phyloP scores from a whole-genome alignment of 37 sponge, comb jelly and placozoan genomes.

The Bolinopsis microptera region DNA sequence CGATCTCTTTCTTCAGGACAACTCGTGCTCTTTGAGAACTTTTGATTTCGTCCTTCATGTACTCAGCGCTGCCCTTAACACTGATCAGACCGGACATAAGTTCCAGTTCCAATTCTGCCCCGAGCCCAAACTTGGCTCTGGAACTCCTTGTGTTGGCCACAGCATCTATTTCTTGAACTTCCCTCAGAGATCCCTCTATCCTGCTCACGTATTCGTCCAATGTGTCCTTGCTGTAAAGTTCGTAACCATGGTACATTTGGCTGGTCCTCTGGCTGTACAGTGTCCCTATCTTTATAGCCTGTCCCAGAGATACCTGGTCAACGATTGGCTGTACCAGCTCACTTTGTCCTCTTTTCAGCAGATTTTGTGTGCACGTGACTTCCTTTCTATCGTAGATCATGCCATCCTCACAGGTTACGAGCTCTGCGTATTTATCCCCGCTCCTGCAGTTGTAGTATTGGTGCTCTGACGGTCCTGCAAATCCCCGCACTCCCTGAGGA shows the following conservation, averaged over 20 bases:
- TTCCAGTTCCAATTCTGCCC: not conserved
- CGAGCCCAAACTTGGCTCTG: not conserved
- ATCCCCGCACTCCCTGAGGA: not conserved
- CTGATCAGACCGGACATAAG: slow-evolving; percentile 16
- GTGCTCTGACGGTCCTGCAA: not conserved
- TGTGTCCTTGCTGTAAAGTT: not conserved
- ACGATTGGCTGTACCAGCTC: not conserved
- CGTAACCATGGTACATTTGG: not conserved
- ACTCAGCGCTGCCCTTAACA: slow-evolving; percentile 42
- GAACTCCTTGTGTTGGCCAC: not conserved
- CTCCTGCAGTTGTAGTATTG: not conserved
- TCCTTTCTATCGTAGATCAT: not conserved
- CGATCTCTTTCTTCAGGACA: not conserved
- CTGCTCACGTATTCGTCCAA: not conserved
- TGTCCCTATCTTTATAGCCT: slow-evolving; percentile 13
- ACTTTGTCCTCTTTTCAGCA: not conserved
- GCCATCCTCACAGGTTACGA: not conserved
- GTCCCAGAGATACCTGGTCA: not conserved
- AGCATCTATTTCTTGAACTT: not conserved
- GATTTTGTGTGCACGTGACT: not conserved
- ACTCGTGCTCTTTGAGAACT: not conserved
- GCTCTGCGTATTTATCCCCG: not conserved
- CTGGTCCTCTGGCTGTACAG: not conserved
- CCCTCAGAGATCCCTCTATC: not conserved
- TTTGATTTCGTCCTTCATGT: not conserved